Percentiles rank a stretch among this genome's conserved stretches.
Evolutionary conservation across 2,797 vertebrate species (phyloP).

Genomic region (Parauchenoglanis punctatus): DNA sequence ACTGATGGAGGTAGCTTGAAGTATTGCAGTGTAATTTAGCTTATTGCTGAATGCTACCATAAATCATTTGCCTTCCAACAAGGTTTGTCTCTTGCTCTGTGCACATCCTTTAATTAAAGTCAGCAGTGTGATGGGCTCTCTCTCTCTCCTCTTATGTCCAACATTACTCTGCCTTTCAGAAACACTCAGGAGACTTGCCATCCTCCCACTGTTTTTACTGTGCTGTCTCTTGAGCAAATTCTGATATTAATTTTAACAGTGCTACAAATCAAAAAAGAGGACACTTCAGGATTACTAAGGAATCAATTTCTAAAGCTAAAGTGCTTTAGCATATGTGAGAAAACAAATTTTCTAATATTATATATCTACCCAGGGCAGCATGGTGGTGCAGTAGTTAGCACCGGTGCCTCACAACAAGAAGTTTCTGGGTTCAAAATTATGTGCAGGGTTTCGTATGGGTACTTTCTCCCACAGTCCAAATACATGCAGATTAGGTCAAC

Average conservation of each 20-base stretch:
- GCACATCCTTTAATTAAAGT: constrained; percentile 83
- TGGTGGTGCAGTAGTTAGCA: no score
- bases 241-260: constrained; percentile 1
- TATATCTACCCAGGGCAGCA: not conserved
- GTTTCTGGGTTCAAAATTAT: no score
- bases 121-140: constrained; percentile 73
- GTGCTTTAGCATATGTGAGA: not conserved
- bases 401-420: no score
- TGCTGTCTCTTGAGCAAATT: constrained; percentile 7
- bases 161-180: constrained; percentile 26
- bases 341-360: not conserved
- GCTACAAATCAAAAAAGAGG: not conserved
- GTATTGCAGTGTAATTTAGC: constrained; percentile 81
- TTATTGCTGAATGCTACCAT: constrained; percentile 79
- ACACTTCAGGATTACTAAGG: not conserved
- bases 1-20: constrained; percentile 71
- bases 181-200: constrained; percentile 30
- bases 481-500: no score
- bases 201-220: constrained; percentile 32
- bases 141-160: constrained; percentile 46
- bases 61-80: constrained; percentile 81
- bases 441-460: no score
- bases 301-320: not conserved
- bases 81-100: constrained; percentile 73
- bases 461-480: no score